Base-by-base conservation (phyloP, 2,888 invertebrate species). In the Epicampocera succincta region DNA sequence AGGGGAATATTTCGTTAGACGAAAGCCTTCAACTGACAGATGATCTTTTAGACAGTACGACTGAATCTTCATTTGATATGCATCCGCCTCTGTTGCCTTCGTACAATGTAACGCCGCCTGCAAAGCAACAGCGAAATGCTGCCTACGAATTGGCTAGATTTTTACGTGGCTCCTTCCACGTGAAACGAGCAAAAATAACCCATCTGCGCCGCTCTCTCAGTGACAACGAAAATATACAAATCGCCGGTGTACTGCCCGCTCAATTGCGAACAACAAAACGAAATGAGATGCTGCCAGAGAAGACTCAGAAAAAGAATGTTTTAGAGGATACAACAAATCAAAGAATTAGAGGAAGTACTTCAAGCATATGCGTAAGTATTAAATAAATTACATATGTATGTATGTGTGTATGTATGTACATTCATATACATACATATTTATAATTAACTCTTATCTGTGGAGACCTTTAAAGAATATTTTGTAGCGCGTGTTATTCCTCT, bases 41-140 rank as follows among this genome's bases (percentile, higher is more conserved):
- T 58, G 81, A 83, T 58, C 86, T 86, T 61, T 86, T 85, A 33
- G 89, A 89, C 85, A 85, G 85, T 15, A 88, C 90, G 1, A 87
- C 88, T 3, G 88, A 90, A 58, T 89, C 90, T 21, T 90, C 90
- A 17, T 90, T 89, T 72, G 90, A 90, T 84, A 84, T 90, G 87
- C 91, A 90, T 73, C 87, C 90, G 3, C 89, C 91, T 5, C 73
- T 90, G 40, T 75, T 90, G 84, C 91, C 91, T 71, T 89, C 87
- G 38, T 90, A 90, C 84, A 90, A 89, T 85, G 85, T 91, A 12
- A 90, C 91, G 6, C 90, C 91, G 2, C 84, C 85, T 6, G 6
- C 65, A 83, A 87, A 87, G 48, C 84, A 84, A 4, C 84, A 87
- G 50, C 85, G 86, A 6, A 89, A 86, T 83, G 87, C 89, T 1